Evolutionary conservation across 1,140 invertebrate genomes (phyloP).

Genomic region (Solen grandis): DNA sequence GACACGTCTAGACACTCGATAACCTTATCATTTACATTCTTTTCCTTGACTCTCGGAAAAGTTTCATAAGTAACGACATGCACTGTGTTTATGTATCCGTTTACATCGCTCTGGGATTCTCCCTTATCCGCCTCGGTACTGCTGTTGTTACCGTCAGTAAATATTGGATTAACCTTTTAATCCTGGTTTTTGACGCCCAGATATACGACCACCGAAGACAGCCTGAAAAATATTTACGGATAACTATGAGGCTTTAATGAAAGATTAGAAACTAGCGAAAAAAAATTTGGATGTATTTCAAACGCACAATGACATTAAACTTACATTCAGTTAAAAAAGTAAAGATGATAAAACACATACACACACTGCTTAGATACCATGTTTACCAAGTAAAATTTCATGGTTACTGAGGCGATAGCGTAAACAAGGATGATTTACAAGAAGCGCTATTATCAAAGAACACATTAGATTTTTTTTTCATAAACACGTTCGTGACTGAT

Average conservation of each 20-base stretch:
- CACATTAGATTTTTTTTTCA: too few species aligned
- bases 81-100: slow-evolving; percentile 13
- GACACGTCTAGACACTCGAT: not conserved
- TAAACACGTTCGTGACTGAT: too few species aligned
- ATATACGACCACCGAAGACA: slow-evolving; percentile 42
- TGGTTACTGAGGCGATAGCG: too few species aligned
- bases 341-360: too few species aligned
- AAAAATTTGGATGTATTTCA: too few species aligned
- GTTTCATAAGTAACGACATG: slow-evolving; percentile 43
- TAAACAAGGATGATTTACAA: too few species aligned
- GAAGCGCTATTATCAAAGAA: too few species aligned
- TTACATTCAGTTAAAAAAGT: too few species aligned
- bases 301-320: too few species aligned
- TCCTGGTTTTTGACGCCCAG: slow-evolving; percentile 13
- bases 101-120: not conserved
- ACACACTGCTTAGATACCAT: too few species aligned
- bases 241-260: not conserved
- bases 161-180: slow-evolving; percentile 40
- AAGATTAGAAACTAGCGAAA: not conserved
- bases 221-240: slow-evolving; percentile 31
- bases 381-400: too few species aligned
- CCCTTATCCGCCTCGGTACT: not conserved
- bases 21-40: not conserved
- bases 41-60: slow-evolving; percentile 7
- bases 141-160: slow-evolving; percentile 6